phyloP scores from a whole-genome alignment of 2,888 invertebrate genomes.

The Neoascia interrupta region DNA sequence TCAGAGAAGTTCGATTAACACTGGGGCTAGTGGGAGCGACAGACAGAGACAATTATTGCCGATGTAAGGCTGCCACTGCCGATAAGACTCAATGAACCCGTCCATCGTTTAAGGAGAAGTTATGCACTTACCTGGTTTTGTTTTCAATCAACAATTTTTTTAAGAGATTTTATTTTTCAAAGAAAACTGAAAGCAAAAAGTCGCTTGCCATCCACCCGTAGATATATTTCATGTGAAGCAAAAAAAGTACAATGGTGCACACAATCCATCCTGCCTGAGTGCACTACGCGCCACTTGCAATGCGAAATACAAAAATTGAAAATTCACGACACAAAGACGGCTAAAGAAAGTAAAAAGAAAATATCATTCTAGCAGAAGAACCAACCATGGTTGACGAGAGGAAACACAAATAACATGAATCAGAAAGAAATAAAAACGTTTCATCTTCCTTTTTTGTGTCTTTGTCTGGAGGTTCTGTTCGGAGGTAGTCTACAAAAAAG shows the following conservation, averaged over 20 bases:
- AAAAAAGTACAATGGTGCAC: slow-evolving; percentile 17
- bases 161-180: slow-evolving; percentile 32
- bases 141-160: slow-evolving; percentile 55
- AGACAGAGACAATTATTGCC: too few relatives aligned
- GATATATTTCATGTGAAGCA: slow-evolving; percentile 10
- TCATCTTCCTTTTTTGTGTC: not conserved
- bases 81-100: too few relatives aligned
- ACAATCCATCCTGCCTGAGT: slow-evolving; percentile 31
- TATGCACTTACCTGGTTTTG: too few relatives aligned
- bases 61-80: too few relatives aligned
- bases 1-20: too few relatives aligned
- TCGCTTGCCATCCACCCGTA: slow-evolving; percentile 33
- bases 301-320: slow-evolving; percentile 38
- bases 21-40: too few relatives aligned
- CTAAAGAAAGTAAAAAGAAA: slow-evolving; percentile 8
- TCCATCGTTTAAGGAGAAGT: too few relatives aligned
- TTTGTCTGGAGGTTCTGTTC: slow-evolving; percentile 1
- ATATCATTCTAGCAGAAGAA: not conserved
- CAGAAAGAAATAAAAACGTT: not conserved
- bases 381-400: too few relatives aligned
- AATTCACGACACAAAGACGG: slow-evolving; percentile 40
- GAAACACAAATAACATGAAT: not conserved
- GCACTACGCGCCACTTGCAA: too few relatives aligned
- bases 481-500: too few relatives aligned
- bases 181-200: not conserved